Base-by-base conservation (phyloP, 1,140 invertebrate species). In the Copidosoma floridanum region DNA sequence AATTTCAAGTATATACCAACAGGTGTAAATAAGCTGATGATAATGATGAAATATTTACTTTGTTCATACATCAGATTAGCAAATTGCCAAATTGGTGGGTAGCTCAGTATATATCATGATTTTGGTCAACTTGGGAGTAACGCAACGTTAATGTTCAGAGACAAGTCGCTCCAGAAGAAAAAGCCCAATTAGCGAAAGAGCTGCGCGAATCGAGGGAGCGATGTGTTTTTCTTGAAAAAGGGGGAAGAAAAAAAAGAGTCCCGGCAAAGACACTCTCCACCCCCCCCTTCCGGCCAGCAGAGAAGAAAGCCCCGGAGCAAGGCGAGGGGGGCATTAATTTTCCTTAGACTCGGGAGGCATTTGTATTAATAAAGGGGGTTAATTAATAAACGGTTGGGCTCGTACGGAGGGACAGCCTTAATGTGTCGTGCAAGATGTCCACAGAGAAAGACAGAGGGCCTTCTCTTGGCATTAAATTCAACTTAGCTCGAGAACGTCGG, bases 331-430 rank as follows among this genome's bases (percentile, higher is more conserved):
- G 63, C 68, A 72, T 76, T 74, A 73, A 73, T 74, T 73, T 67
- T 71, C 66, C 59, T 72, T 71, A 73, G 73, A 65, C 67, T 57
- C 41, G 56, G 27, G 27, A 61, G 6, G 47, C 70, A 71, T 71
- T 76, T 73, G 71, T 70, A 72, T 73, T 74, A 75, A 76, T 72
- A n/a, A n/a, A n/a, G 68, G 66, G 57, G n/a, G 47, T 61, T 72
- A 70, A 76, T 76, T 76, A 74, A 75, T 76, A 74, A n/a, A 71
- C 64, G 68, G 68, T 72, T 74, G 72, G 74, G 29, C 29, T 32
- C 29, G 29, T 12, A 8, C 29, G 29, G 29, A 12, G 6, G 29
- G 64, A 65, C 61, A 63, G 59, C 57, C 57, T 40, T 61, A 46
- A 47, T 41, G 53, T n/a, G n/a, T n/a, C n/a, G n/a, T n/a, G n/a